phyloP scores from a whole-genome alignment of 2,888 invertebrate species.

The Philereme transversata region DNA sequence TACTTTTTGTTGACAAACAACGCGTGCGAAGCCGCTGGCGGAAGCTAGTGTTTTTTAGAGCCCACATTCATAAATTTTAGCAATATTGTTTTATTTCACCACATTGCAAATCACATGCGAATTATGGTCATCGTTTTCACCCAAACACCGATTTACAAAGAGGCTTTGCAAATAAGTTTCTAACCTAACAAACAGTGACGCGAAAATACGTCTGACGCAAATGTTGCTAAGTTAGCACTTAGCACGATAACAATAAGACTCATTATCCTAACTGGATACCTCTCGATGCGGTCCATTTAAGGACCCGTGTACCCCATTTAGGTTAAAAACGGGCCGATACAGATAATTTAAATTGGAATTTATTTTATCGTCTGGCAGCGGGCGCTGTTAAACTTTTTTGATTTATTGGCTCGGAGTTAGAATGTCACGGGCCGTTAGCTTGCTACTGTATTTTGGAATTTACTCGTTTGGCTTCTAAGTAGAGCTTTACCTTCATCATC shows the following conservation, averaged over 20 bases:
- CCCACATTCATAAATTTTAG: too few species aligned
- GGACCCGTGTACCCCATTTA: slow-evolving; percentile 21
- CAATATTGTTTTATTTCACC: too few species aligned
- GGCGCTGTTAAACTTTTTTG: slow-evolving; percentile 47
- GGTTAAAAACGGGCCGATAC: slow-evolving; percentile 37
- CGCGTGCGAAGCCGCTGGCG: too few species aligned
- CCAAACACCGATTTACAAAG: too few species aligned
- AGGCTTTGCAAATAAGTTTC: too few species aligned
- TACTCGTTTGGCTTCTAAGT: background rate
- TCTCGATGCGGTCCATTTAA: slow-evolving; percentile 26
- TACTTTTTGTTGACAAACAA: too few species aligned
- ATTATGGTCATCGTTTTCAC: too few species aligned
- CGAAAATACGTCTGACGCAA: too few species aligned
- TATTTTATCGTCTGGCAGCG: slow-evolving; percentile 42
- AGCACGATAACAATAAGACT: background rate
- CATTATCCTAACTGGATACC: background rate
- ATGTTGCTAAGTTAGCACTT: too few species aligned
- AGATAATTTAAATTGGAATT: slow-evolving; percentile 48
- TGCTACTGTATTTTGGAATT: slow-evolving; percentile 3
- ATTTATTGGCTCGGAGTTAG: slow-evolving; percentile 47
- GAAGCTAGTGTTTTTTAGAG: too few species aligned
- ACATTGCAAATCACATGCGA: too few species aligned
- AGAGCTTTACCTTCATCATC: background rate
- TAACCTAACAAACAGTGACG: too few species aligned
- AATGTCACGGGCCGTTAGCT: slow-evolving; percentile 40